These are phyloP conservation scores for Atethmia centrago DNA, from an alignment of 2,888 invertebrate genomes.

Conservation along the genomic window DNA sequence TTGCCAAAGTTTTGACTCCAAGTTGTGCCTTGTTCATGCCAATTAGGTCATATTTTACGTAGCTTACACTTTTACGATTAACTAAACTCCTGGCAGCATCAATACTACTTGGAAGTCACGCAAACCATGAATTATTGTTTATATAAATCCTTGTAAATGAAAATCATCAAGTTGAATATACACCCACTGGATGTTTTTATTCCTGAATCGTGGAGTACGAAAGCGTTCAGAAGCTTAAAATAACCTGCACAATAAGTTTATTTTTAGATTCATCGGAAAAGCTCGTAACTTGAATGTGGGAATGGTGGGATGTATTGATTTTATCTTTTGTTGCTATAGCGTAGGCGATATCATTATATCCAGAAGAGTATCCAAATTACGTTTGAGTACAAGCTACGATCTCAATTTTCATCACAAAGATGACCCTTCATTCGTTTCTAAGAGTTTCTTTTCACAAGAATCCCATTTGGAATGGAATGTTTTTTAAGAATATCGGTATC, in stretches of 20 bases:
- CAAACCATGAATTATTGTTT: constrained; percentile 33
- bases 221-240: constrained; percentile 32
- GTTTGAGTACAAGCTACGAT: constrained; percentile 36
- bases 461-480: constrained; percentile 22
- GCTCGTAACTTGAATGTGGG: constrained; percentile 23
- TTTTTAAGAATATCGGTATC: constrained; percentile 42
- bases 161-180: background rate
- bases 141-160: constrained; percentile 37
- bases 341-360: constrained; percentile 35
- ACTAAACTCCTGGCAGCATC: constrained; percentile 30
- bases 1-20: constrained; percentile 32
- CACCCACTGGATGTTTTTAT: constrained; percentile 17
- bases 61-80: constrained; percentile 39
- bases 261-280: constrained; percentile 35
- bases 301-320: constrained; percentile 45
- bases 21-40: constrained; percentile 41
- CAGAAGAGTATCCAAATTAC: constrained; percentile 31
- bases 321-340: constrained; percentile 47
- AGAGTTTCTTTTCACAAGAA: constrained; percentile 37
- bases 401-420: constrained; percentile 42
- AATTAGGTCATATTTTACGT: constrained; percentile 49
- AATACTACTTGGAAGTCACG: constrained; percentile 36
- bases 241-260: constrained; percentile 38
- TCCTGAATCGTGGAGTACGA: constrained; percentile 21
- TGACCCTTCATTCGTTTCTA: constrained; percentile 29